Conservation (phyloP, 2,888 invertebrate species). For the Morinoia aosen region DNA sequence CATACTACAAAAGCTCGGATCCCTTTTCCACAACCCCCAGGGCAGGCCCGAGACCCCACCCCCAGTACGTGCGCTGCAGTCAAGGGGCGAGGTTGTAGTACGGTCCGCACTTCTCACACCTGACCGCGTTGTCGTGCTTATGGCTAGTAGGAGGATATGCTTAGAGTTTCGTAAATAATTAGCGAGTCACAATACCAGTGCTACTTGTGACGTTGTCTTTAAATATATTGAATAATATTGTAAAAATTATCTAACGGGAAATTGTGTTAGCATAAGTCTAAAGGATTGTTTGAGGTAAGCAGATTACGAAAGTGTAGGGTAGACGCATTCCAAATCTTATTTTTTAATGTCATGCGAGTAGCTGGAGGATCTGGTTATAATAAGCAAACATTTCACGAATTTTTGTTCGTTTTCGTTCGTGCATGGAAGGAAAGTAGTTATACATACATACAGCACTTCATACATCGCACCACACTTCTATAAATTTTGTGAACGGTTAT, state of each 20-base stretch:
- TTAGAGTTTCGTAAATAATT: background rate
- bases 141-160: background rate
- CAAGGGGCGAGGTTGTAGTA: background rate
- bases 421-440: too few species aligned
- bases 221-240: background rate
- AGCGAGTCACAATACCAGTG: background rate
- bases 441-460: too few species aligned
- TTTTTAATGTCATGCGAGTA: background rate
- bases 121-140: background rate
- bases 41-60: too few species aligned
- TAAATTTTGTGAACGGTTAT: too few species aligned
- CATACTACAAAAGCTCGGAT: too few species aligned
- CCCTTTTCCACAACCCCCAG: background rate
- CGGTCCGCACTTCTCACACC: background rate
- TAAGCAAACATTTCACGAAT: too few species aligned
- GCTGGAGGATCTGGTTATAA: too few species aligned
- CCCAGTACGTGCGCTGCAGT: background rate
- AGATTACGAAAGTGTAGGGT: background rate
- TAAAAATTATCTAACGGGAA: background rate
- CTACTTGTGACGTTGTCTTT: background rate
- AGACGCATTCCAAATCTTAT: background rate
- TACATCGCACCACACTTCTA: too few species aligned
- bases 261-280: background rate
- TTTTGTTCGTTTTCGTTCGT: too few species aligned
- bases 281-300: background rate